These are phyloP conservation scores for Papilio polytes DNA, from an alignment of 1,140 invertebrate genomes.

Conservation along the genomic window DNA sequence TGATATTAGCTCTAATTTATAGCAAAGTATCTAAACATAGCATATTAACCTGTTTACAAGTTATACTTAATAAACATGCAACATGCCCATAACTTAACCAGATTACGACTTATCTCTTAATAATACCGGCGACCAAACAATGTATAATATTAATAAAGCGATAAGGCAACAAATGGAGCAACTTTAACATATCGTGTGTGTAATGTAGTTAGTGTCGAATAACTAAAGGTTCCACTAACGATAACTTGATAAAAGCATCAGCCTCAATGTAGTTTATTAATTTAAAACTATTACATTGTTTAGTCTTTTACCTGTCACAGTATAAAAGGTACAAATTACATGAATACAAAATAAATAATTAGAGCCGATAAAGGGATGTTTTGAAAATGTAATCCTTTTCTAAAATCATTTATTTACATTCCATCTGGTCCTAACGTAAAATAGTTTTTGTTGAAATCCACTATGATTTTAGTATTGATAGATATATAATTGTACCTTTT, in stretches of 20 bases:
- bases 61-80: slow-evolving; percentile 26
- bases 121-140: slow-evolving; percentile 58
- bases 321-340: neutral
- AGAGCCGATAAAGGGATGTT: too few relatives aligned
- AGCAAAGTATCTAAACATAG: neutral
- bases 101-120: slow-evolving; percentile 47
- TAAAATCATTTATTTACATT: too few relatives aligned
- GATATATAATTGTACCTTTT: neutral
- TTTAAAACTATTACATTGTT: slow-evolving; percentile 42
- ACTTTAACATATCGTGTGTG: slow-evolving; percentile 1
- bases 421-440: too few relatives aligned
- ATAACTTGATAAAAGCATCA: slow-evolving; percentile 30
- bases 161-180: slow-evolving; percentile 48
- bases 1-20: neutral
- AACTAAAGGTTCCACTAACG: slow-evolving; percentile 24
- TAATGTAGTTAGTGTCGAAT: slow-evolving; percentile 20
- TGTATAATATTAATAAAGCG: slow-evolving; percentile 54
- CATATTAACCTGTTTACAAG: slow-evolving; percentile 5
- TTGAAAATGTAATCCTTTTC: too few relatives aligned
- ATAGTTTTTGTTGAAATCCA: too few relatives aligned
- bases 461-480: neutral
- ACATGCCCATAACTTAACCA: slow-evolving; percentile 43
- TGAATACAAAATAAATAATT: too few relatives aligned
- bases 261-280: neutral
- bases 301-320: slow-evolving; percentile 12